phyloP scores from a whole-genome alignment of 2,888 invertebrate genomes.

The Osedax frankpressi region DNA sequence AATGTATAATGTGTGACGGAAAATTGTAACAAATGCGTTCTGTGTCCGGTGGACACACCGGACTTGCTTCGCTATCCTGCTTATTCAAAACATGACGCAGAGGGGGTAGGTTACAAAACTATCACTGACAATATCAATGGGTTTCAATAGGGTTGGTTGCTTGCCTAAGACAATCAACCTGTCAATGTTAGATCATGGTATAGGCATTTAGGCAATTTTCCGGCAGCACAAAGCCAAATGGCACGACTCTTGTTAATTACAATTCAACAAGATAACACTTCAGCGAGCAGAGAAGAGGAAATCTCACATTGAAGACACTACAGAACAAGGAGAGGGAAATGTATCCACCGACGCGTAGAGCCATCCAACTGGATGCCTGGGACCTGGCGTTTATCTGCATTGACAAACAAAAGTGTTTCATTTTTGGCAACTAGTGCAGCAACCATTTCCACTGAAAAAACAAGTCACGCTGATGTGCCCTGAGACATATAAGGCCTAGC shows the following conservation, averaged over 20 bases:
- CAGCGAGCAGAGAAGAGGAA: not conserved
- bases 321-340: constrained; percentile 25
- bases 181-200: not conserved
- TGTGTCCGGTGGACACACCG: constrained; percentile 2
- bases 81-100: not conserved
- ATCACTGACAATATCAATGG: not conserved
- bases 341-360: constrained; percentile 18
- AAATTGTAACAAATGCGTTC: not conserved
- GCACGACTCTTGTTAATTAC: not conserved
- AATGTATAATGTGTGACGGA: not conserved
- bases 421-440: constrained; percentile 13
- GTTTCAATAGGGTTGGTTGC: not conserved
- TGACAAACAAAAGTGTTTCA: constrained; percentile 19
- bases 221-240: not conserved
- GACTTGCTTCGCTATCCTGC: not conserved
- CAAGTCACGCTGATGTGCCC: constrained; percentile 11
- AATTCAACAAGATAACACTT: not conserved
- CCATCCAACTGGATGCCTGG: constrained; percentile 16
- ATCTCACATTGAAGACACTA: not conserved
- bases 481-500: not conserved
- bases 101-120: not conserved
- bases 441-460: constrained; percentile 9
- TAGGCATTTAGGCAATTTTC: not conserved
- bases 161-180: not conserved
- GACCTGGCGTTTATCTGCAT: constrained; percentile 23